These are phyloP conservation scores for Aptenodytes patagonicus DNA, from an alignment of 2,113 vertebrate genomes.

Conservation along the genomic window DNA sequence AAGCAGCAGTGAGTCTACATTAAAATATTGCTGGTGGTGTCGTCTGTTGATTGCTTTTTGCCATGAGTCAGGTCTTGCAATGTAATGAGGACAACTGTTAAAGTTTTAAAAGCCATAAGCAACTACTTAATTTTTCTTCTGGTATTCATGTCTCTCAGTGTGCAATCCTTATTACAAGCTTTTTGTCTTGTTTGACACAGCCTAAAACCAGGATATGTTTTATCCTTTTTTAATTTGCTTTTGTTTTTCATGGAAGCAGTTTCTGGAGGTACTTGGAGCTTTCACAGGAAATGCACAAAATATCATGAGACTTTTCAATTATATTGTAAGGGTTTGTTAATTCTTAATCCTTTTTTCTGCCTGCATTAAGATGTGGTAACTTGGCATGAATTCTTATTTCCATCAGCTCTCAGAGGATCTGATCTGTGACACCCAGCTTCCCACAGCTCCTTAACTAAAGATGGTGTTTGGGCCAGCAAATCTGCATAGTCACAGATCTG, in stretches of 20 bases:
- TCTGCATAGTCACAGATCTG: constrained; percentile 51
- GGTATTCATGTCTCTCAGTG: neutral
- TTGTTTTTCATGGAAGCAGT: neutral
- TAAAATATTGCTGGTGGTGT: neutral
- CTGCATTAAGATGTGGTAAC: neutral
- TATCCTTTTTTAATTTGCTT: neutral
- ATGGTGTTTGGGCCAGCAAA: constrained; percentile 14
- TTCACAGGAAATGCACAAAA: neutral
- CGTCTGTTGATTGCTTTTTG: neutral
- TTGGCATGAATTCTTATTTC: constrained; percentile 26
- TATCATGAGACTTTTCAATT: constrained; percentile 8
- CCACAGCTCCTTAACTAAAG: constrained; percentile 15
- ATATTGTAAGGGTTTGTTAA: neutral
- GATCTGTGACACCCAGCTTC: constrained; percentile 16
- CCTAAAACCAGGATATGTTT: neutral
- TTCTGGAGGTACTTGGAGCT: neutral
- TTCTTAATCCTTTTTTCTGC: constrained; percentile 42
- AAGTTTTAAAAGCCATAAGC: neutral
- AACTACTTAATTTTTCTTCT: neutral
- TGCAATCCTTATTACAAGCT: neutral
- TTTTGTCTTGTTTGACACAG: neutral
- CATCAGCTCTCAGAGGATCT: neutral
- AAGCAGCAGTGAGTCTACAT: constrained; percentile 84
- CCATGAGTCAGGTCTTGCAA: neutral
- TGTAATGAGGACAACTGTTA: neutral